Conservation (phyloP, 2,888 invertebrate genomes). For the Apamea sordens region DNA sequence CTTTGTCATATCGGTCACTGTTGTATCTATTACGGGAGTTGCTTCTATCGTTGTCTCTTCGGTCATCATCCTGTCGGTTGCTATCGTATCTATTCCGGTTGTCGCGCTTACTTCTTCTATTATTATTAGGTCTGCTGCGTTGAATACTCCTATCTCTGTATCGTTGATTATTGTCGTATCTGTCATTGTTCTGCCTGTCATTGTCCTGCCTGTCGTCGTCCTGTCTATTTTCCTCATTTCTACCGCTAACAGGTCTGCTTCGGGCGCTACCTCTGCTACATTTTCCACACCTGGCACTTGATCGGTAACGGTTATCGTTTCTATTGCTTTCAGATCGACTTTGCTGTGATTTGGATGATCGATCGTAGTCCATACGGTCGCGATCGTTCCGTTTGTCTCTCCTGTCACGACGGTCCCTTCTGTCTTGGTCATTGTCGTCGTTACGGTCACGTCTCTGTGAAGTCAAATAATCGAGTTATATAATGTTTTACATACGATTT, state of each 20-base stretch:
- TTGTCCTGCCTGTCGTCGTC: neutral
- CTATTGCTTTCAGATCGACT: conserved; percentile 13
- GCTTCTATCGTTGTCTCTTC: conserved; percentile 2
- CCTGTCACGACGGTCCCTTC: conserved; percentile 1
- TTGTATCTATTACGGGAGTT: neutral
- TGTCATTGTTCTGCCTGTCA: neutral
- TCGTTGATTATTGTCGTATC: neutral
- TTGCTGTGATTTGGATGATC: conserved; percentile 6
- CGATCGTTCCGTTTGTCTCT: neutral
- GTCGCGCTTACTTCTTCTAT: neutral
- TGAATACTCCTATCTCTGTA: neutral
- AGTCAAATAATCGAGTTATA: conserved; percentile 12
- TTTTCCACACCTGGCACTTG: neutral
- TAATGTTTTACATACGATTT: neutral
- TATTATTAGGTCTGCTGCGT: conserved; percentile 5
- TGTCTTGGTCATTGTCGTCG: conserved; percentile 14
- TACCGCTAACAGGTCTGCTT: conserved; percentile 3
- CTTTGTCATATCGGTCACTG: neutral
- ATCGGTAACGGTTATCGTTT: conserved; percentile 6
- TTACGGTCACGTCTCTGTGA: conserved; percentile 37
- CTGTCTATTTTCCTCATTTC: neutral
- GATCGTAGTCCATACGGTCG: conserved; percentile 4
- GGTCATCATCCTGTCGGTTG: neutral
- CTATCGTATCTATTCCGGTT: conserved; percentile 4
- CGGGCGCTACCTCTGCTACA: neutral